Evolutionary conservation across 2,113 vertebrate species (phyloP).

Genomic region (Hyaena hyaena): DNA sequence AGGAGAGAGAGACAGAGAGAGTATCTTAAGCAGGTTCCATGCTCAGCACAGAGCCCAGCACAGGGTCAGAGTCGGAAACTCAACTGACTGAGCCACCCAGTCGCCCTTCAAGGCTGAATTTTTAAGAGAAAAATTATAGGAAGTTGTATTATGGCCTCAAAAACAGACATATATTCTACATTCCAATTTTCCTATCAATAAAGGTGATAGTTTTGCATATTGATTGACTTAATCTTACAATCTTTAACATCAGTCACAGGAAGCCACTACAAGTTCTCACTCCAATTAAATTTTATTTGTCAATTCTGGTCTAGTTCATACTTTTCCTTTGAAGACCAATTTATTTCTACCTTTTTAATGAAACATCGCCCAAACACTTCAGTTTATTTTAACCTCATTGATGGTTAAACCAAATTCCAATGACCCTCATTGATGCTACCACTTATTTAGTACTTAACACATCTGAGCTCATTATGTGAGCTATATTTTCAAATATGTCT

Average conservation of each 20-base stretch:
- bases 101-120: background rate
- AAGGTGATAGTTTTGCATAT: background rate
- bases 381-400: background rate
- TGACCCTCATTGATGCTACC: background rate
- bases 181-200: background rate
- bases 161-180: background rate
- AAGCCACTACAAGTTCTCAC: background rate
- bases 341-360: background rate
- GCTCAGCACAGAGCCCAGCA: too few relatives aligned
- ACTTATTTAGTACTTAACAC: background rate
- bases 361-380: background rate
- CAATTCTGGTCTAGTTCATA: background rate
- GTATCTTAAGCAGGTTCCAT: too few relatives aligned
- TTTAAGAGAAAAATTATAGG: background rate
- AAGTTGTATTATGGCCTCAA: background rate
- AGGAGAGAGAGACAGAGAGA: too few relatives aligned
- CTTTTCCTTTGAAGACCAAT: background rate
- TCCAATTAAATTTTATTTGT: slow-evolving; percentile 22
- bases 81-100: too few relatives aligned
- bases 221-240: background rate
- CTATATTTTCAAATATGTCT: slow-evolving; percentile 42
- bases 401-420: background rate
- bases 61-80: too few relatives aligned
- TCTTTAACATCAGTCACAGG: background rate
- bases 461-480: background rate